A percentile compares a stretch with the other conserved stretches of the same genome.
Conservation (phyloP, 2,113 vertebrate genomes). For the Procapra przewalskii region DNA sequence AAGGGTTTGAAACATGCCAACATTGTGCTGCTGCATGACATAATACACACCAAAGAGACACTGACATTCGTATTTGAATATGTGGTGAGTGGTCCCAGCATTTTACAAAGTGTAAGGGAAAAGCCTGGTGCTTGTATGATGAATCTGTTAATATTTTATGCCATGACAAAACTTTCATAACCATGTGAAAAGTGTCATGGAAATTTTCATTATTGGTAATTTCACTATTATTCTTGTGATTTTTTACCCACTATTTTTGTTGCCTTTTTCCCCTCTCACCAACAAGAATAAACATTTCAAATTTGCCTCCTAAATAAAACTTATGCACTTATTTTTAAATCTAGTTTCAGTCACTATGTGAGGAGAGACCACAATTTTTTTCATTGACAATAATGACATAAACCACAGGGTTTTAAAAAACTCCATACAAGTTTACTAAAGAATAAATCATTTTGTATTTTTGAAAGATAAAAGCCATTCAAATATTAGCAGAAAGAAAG, state of each 20-base stretch:
- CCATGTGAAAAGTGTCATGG: neutral
- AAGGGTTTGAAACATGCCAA: conserved; percentile 92
- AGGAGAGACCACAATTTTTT: neutral
- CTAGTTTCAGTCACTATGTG: conserved; percentile 7
- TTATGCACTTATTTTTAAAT: neutral
- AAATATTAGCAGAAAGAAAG: conserved; percentile 26
- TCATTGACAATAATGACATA: neutral
- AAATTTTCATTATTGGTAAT: conserved; percentile 52
- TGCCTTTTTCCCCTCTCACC: neutral
- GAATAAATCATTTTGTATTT: conserved; percentile 9
- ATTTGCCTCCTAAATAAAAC: conserved; percentile 10
- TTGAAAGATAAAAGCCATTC: neutral
- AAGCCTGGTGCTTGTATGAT: conserved; percentile 37
- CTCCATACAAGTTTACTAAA: neutral
- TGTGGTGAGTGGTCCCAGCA: conserved; percentile 83
- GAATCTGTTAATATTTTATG: conserved; percentile 68
- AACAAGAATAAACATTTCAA: neutral
- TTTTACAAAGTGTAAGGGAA: conserved; percentile 45
- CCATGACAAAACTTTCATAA: conserved; percentile 65
- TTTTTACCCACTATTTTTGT: conserved; percentile 6
- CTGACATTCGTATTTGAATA: conserved; percentile 95
- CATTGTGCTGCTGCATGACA: conserved; percentile 91
- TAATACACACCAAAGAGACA: conserved; percentile 89
- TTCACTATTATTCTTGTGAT: conserved; percentile 26
- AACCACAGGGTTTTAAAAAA: neutral